Evolutionary conservation across 2,888 invertebrate genomes (phyloP).

Genomic region (Alcis repandata): DNA sequence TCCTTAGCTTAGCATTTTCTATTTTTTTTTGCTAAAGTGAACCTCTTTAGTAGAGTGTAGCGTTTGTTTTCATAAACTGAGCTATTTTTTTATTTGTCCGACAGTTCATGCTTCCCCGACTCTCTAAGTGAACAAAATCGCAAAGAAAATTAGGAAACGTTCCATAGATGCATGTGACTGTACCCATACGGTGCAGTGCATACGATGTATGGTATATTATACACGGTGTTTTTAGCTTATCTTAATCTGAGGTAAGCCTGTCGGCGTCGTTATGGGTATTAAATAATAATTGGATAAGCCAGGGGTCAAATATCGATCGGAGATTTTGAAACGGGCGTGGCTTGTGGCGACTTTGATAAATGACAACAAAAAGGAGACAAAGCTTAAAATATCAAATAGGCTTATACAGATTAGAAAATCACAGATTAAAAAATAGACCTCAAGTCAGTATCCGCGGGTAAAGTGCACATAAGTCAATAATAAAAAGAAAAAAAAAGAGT

Average conservation of each 20-base stretch:
- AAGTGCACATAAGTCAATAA: too few relatives aligned
- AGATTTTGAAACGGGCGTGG: slow-evolving; percentile 53
- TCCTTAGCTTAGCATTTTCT: too few relatives aligned
- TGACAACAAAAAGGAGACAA: slow-evolving; percentile 18
- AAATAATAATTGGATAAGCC: slow-evolving; percentile 83
- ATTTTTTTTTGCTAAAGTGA: too few relatives aligned
- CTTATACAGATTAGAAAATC: too few relatives aligned
- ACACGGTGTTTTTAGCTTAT: slow-evolving; percentile 63
- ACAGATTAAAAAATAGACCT: too few relatives aligned
- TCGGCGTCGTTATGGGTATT: slow-evolving; percentile 75
- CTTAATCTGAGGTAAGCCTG: slow-evolving; percentile 80
- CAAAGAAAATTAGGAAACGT: neutral
- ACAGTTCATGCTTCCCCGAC: too few relatives aligned
- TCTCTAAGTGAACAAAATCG: too few relatives aligned
- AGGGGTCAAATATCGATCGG: slow-evolving; percentile 74
- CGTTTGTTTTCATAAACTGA: too few relatives aligned
- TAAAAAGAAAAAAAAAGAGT: too few relatives aligned
- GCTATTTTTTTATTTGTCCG: too few relatives aligned
- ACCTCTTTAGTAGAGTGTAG: too few relatives aligned
- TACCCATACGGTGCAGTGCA: slow-evolving; percentile 10
- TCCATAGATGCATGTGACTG: neutral
- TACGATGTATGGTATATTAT: slow-evolving; percentile 22
- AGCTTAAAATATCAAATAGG: neutral
- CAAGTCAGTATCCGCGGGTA: neutral
- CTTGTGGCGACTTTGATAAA: slow-evolving; percentile 43